Evolutionary conservation across 2,797 vertebrate genomes (phyloP).

Genomic region (Coreius guichenoti): DNA sequence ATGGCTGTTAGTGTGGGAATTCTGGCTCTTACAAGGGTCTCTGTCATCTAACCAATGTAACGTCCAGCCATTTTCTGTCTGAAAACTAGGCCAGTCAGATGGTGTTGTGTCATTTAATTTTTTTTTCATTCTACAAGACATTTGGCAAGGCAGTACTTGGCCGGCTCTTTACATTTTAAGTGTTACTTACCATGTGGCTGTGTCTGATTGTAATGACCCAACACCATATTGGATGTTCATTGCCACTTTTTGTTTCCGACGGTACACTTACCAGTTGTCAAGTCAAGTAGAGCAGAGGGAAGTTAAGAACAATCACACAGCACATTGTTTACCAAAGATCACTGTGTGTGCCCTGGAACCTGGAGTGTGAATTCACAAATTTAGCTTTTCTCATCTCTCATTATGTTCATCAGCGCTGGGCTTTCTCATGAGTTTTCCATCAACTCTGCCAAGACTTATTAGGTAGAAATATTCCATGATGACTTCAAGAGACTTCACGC

Average conservation of each 20-base stretch:
- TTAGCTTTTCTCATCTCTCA: conserved; percentile 37
- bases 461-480: conserved; percentile 34
- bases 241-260: background rate
- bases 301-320: conserved; percentile 52
- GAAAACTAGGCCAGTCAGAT: conserved; percentile 25
- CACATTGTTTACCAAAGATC: conserved; percentile 38
- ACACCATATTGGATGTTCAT: conserved; percentile 10
- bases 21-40: conserved; percentile 7
- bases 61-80: background rate
- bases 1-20: conserved; percentile 11
- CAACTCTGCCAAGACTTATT: conserved; percentile 48
- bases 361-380: conserved; percentile 49
- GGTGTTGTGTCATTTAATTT: conserved; percentile 12
- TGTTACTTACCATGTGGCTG: conserved; percentile 15
- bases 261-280: conserved; percentile 21
- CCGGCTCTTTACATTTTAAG: conserved; percentile 19
- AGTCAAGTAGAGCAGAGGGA: conserved; percentile 29
- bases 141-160: conserved; percentile 26
- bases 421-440: conserved; percentile 42
- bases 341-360: conserved; percentile 3
- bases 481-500: conserved; percentile 24
- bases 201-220: conserved; percentile 19
- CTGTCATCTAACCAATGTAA: conserved; percentile 13
- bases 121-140: conserved; percentile 12
- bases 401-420: conserved; percentile 37